These are phyloP conservation scores for Raillietiella orientalis DNA, from an alignment of 2,888 invertebrate genomes.

Conservation along the genomic window DNA sequence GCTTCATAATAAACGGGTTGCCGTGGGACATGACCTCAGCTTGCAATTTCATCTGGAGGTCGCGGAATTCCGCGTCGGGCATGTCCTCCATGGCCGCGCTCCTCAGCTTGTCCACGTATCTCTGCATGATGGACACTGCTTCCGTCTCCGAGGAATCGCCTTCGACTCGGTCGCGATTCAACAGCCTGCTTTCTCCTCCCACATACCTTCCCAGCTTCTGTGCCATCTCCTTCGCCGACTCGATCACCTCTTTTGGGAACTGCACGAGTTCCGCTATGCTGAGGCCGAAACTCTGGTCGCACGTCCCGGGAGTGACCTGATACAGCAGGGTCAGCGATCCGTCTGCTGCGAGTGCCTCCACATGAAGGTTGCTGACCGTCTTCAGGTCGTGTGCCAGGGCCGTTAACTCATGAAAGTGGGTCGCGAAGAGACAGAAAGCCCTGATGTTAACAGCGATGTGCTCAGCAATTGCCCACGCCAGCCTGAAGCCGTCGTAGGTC, in stretches of 20 bases:
- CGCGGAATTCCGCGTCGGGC: too few relatives aligned
- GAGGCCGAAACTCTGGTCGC: constrained; percentile 73
- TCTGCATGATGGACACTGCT: too few relatives aligned
- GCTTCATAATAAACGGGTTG: too few relatives aligned
- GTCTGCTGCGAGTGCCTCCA: constrained; percentile 40
- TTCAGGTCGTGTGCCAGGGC: constrained; percentile 30
- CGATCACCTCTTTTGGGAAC: constrained; percentile 45
- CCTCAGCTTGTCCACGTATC: too few relatives aligned
- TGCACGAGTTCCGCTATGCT: constrained; percentile 69
- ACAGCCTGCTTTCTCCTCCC: too few relatives aligned
- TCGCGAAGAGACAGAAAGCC: constrained; percentile 76
- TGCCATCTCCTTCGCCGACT: too few relatives aligned
- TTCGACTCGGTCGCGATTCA: too few relatives aligned
- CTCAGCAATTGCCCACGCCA: constrained; percentile 94
- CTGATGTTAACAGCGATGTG: constrained; percentile 42
- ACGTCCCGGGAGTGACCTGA: constrained; percentile 47
- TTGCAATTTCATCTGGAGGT: too few relatives aligned
- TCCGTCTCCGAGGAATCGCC: too few relatives aligned
- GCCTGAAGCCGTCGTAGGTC: constrained; percentile 85
- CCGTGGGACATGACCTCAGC: too few relatives aligned
- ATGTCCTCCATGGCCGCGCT: too few relatives aligned
- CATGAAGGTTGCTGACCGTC: constrained; percentile 48
- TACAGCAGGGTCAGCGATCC: constrained; percentile 48
- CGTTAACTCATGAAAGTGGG: constrained; percentile 93
- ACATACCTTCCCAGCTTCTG: too few relatives aligned